A percentile compares a stretch with the other conserved stretches of the same genome.
Evolutionary conservation across 2,113 vertebrate genomes (phyloP).

Genomic region (Murina feae): DNA sequence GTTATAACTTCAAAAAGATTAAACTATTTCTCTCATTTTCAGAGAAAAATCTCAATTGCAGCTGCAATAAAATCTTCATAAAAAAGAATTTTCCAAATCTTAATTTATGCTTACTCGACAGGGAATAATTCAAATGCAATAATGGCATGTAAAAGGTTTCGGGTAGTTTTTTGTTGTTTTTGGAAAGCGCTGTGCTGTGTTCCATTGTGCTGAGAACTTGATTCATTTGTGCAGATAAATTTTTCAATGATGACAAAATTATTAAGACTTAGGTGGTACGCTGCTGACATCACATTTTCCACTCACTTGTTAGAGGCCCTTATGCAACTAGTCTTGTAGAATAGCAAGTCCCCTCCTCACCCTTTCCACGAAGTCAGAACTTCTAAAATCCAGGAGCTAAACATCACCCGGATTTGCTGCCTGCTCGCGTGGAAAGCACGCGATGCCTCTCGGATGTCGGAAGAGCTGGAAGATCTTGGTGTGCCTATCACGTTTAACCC

Average conservation of each 20-base stretch:
- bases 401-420: slow-evolving; percentile 44
- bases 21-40: slow-evolving; percentile 20
- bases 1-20: slow-evolving; percentile 31
- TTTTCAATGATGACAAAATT: slow-evolving; percentile 1
- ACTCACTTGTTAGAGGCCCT: background rate
- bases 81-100: background rate
- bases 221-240: background rate
- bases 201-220: background rate
- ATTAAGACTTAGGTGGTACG: background rate
- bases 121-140: background rate
- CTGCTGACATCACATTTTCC: background rate
- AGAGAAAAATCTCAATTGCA: slow-evolving; percentile 17
- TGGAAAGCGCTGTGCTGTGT: background rate
- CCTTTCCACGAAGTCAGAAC: background rate
- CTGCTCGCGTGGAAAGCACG: slow-evolving; percentile 49
- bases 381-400: slow-evolving; percentile 40
- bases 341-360: background rate
- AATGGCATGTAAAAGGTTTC: background rate
- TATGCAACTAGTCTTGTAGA: background rate
- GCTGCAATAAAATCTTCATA: background rate
- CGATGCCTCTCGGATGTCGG: slow-evolving; percentile 39
- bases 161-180: background rate
- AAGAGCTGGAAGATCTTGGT: slow-evolving; percentile 31
- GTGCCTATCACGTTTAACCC: slow-evolving; percentile 63
- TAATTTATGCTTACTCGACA: background rate